Percentiles rank a stretch among this genome's conserved stretches.
phyloP scores from a whole-genome alignment of 2,113 vertebrate genomes.

The Ctenomys sociabilis region DNA sequence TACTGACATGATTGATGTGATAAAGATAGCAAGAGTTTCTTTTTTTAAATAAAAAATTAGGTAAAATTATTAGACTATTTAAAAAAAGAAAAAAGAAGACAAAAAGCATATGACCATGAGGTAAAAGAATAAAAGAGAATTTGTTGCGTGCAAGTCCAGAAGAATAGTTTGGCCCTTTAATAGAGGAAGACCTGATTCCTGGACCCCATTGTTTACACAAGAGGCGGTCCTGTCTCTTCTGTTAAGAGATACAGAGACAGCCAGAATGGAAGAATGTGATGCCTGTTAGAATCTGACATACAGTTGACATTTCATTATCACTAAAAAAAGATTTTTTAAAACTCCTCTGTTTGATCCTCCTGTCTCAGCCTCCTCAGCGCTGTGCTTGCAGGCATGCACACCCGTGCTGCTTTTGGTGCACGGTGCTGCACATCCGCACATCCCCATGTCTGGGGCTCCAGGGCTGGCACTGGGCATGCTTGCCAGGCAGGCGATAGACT shows the following conservation, averaged over 20 bases:
- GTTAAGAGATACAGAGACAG: neutral
- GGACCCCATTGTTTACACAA: neutral
- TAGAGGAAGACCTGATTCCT: neutral
- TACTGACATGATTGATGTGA: neutral
- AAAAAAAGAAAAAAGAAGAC: neutral
- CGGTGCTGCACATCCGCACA: no score
- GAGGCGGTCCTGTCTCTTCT: neutral
- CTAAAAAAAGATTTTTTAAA: constrained; percentile 80
- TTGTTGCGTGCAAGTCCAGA: no score
- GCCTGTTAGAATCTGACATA: neutral
- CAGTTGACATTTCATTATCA: neutral
- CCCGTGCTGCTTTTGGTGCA: no score
- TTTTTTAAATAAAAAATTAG: neutral
- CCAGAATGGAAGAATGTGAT: neutral
- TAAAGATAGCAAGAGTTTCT: neutral
- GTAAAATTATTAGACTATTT: neutral
- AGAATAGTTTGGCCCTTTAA: accelerated
- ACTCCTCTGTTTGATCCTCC: no score
- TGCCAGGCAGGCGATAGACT: no score
- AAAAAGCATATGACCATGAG: neutral
- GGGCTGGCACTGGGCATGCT: no score
- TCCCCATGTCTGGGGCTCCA: no score
- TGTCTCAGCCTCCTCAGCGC: no score
- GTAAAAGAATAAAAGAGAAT: neutral
- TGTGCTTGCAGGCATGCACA: no score